These are phyloP conservation scores for Pluvialis apricaria DNA, from an alignment of 2,113 vertebrate genomes.

Conservation along the genomic window DNA sequence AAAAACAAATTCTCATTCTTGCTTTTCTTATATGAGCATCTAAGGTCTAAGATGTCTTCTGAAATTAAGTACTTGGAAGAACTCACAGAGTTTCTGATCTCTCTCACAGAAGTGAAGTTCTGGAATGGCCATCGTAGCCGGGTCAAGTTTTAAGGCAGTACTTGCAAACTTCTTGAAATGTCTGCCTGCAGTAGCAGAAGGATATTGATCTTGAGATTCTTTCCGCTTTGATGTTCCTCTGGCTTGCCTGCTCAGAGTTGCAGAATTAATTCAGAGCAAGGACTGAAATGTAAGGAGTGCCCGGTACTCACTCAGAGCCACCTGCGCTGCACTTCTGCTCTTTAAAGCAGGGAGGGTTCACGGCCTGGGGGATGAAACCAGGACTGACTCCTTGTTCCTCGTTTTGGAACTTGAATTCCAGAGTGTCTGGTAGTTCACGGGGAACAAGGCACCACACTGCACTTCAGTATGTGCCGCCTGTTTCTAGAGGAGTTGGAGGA, in stretches of 20 bases:
- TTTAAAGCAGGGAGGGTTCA: background rate
- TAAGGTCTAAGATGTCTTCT: background rate
- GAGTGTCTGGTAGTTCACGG: background rate
- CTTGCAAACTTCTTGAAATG: background rate
- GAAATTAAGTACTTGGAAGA: background rate
- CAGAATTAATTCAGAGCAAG: background rate
- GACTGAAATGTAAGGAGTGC: background rate
- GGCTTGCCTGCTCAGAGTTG: background rate
- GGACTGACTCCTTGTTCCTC: background rate
- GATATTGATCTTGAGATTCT: background rate
- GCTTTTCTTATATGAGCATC: background rate
- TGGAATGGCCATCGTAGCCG: rapidly evolving
- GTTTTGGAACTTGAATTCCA: background rate
- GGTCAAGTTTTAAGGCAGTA: background rate
- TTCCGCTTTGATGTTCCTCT: background rate
- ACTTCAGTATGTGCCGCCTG: background rate
- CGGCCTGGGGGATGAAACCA: background rate
- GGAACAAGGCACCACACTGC: background rate
- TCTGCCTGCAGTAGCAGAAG: background rate
- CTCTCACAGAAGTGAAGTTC: background rate
- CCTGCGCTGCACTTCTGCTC: background rate
- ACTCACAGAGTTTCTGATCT: background rate
- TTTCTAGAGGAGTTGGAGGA: background rate
- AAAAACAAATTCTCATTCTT: background rate
- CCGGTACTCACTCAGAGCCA: background rate